A percentile compares a stretch with the other conserved stretches of the same genome.
These are phyloP conservation scores for Caenorhabditis remanei DNA, from an alignment of 1,140 invertebrate genomes.

Conservation along the genomic window DNA sequence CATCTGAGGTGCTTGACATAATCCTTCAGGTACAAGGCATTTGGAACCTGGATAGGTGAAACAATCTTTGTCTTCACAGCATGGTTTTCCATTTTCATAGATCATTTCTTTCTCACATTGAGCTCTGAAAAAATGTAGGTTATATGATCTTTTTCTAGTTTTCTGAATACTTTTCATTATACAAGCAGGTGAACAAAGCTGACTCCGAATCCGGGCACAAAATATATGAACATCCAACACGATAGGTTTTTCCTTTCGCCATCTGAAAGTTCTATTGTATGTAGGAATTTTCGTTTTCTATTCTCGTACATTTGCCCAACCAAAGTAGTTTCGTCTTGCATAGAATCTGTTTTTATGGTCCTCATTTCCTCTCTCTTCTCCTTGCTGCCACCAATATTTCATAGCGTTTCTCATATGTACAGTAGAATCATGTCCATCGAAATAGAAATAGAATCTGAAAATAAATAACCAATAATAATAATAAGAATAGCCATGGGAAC, in stretches of 20 bases:
- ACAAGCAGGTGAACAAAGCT: constrained; percentile 59
- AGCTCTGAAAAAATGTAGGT: constrained; percentile 46
- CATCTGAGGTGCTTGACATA: constrained; percentile 49
- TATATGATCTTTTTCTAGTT: not conserved
- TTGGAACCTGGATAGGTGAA: constrained; percentile 57
- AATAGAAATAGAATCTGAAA: constrained; percentile 59
- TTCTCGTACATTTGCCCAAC: constrained; percentile 56
- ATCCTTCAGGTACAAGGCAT: constrained; percentile 49
- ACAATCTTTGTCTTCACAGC: constrained; percentile 54
- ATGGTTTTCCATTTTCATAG: constrained; percentile 60
- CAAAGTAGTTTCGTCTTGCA: constrained; percentile 22
- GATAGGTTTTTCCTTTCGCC: constrained; percentile 60
- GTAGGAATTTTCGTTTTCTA: not conserved
- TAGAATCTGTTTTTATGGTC: constrained; percentile 54
- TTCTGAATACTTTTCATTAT: constrained; percentile 46
- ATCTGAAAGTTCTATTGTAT: constrained; percentile 44
- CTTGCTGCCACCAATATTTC: constrained; percentile 62
- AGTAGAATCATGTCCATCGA: constrained; percentile 54
- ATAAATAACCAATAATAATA: constrained; percentile 8
- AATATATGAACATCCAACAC: constrained; percentile 58
- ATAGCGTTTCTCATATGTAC: constrained; percentile 56
- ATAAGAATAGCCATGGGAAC: not conserved
- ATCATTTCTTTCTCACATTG: constrained; percentile 63
- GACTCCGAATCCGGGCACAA: constrained; percentile 16
- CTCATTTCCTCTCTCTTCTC: constrained; percentile 46